phyloP scores from a whole-genome alignment of 2,797 vertebrate species.

The Percopsis omiscomaycus region DNA sequence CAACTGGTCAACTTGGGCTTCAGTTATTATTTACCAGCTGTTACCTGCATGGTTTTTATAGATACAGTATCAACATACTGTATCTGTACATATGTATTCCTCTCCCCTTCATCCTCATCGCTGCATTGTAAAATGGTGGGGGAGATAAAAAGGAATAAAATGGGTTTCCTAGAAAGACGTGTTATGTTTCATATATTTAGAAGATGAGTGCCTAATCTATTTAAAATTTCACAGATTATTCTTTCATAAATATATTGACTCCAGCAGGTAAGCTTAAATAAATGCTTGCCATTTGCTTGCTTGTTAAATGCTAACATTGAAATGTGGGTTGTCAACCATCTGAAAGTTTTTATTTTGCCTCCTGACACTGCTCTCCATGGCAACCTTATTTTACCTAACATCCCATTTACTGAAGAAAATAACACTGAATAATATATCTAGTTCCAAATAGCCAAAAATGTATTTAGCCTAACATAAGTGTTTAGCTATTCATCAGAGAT shows the following conservation, averaged over 20 bases:
- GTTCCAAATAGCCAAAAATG: constrained; percentile 1
- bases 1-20: too few species aligned
- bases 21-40: too few species aligned
- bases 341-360: constrained; percentile 20
- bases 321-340: constrained; percentile 19
- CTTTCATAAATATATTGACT: constrained; percentile 66
- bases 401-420: constrained; percentile 8
- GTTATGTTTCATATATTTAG: background rate
- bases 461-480: background rate
- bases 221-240: constrained; percentile 74
- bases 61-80: background rate
- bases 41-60: too few species aligned
- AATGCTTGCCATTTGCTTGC: constrained; percentile 31
- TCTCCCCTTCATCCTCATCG: background rate
- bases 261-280: constrained; percentile 67
- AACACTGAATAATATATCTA: background rate
- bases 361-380: background rate
- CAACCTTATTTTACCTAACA: background rate
- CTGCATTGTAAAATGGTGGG: constrained; percentile 69
- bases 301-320: constrained; percentile 37
- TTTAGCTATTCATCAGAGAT: background rate
- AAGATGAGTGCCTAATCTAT: constrained; percentile 30
- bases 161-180: constrained; percentile 34
- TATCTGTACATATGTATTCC: constrained; percentile 22
- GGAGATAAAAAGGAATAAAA: constrained; percentile 34